Base-by-base conservation (phyloP, 2,113 vertebrate species). In the Symphodus melops region DNA sequence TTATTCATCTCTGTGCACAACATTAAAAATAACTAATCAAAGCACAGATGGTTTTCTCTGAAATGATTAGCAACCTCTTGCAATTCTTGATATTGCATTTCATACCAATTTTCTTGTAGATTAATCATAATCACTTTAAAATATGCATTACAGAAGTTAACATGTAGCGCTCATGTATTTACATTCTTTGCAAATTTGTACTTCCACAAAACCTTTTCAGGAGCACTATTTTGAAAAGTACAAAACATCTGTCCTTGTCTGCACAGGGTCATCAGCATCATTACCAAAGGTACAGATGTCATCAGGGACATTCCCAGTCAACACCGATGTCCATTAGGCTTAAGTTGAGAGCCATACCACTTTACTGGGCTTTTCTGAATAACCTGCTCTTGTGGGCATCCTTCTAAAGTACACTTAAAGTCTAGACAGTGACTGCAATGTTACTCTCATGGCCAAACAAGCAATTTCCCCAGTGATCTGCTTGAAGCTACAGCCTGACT, bases 321-420 rank as follows among this genome's bases (percentile, higher is more conserved):
- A 82, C 70, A 67, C 80, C 17, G 46, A 83, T 56, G 84, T 89
- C 90, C 86, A 91, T 89, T 91, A 90, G 84, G 83, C 77, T 67
- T 82, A 77, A 83, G 77, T 78, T 82, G 71, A 48, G 83, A 85
- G 82, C 73, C 66, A 10, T 53, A 75, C 80, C 87, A 85, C 84
- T 91, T 84, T 82, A 74, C 73, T 11, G 69, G 62, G 79, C 88
- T 79, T 86, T 89, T 89, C 85, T 79, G 68, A 67, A 75, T 74
- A 84, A 84, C 82, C 82, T 62, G 86, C 80, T 82, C 89, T 89
- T 80, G n/a, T 76, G 88, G 80, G 88, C 68, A 84, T 81, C 82
- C 58, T 59, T 82, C 81, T 83, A 88, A 90, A 90, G 88, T 85
- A 90, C 90, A 88, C 84, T 90, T 88, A 91, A 79, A 88, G 85